Evolutionary conservation across 2,797 vertebrate genomes (phyloP), one percentile per base, ranked within the genome.

Genomic region (Picus viridis): DNA sequence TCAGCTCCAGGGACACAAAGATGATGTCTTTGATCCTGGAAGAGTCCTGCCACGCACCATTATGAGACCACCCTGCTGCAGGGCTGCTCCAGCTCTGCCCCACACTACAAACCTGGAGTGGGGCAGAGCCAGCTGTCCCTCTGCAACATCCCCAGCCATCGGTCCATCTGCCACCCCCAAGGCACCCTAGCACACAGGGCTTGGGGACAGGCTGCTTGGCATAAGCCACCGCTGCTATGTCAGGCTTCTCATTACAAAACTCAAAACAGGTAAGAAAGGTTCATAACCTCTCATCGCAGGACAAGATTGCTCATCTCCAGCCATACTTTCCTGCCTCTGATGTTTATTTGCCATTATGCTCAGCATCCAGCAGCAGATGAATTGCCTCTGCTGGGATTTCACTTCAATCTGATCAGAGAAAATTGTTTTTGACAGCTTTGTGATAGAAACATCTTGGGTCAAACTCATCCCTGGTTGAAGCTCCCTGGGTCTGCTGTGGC

Each of bases 371-470:
- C 79, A 73, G 65, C 22, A 75, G 91, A 89, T 83, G 80, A 83
- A 59, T 75, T 86, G 49, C 54, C 34, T 91, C 91, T 9, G 0
- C 85, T 59, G 91, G 77, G 85, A 91, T 86, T 94, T 75, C 56
- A 20, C 2, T 72, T 73, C 34, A 29, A 45, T 30, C 63, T 1
- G 15, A 89, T 86, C 47, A 36, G 79, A 88, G 82, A 67, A 96
- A 93, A 95, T 93, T 54, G 34, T 5, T 58, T 92, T 67, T 93
- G 89, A 93, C 91, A 88, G 85, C 57, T 86, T 62, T 73, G 84
- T 61, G 93, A 92, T 61, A 86, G 76, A 83, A 95, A 70, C 39
- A 49, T 69, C 69, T 69, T 27, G 56, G 73, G 61, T 53, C 67
- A 54, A 71, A 36, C 49, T 86, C 64, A 16, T 9, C 4, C 19